Evolutionary conservation across 2,888 invertebrate genomes (phyloP).

Genomic region (Cerceris rybyensis): DNA sequence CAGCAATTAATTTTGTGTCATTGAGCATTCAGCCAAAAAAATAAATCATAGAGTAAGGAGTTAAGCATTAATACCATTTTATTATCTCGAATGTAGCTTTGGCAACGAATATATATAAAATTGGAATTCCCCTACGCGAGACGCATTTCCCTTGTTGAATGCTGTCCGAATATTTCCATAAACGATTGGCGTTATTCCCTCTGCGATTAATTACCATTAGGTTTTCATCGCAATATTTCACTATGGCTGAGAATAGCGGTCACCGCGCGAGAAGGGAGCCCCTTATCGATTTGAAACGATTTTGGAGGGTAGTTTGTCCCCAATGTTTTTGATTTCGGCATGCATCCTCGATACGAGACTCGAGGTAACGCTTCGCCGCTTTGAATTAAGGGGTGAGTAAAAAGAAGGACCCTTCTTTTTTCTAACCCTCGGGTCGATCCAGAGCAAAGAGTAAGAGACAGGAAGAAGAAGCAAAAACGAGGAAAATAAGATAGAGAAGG

Average conservation of each 20-base stretch:
- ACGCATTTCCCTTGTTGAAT: too few relatives aligned
- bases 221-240: constrained; percentile 15
- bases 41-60: too few relatives aligned
- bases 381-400: constrained; percentile 75
- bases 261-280: constrained; percentile 50
- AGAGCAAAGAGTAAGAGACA: constrained; percentile 22
- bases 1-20: too few relatives aligned
- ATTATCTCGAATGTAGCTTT: too few relatives aligned
- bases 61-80: too few relatives aligned
- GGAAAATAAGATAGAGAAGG: constrained; percentile 31
- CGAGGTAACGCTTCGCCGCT: constrained; percentile 76
- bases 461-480: constrained; percentile 32
- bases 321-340: constrained; percentile 76
- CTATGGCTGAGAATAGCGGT: constrained; percentile 25
- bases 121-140: too few relatives aligned
- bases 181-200: too few relatives aligned
- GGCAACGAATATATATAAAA: too few relatives aligned
- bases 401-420: constrained; percentile 44
- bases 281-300: constrained; percentile 78
- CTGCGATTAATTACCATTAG: constrained; percentile 23
- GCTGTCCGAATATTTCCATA: too few relatives aligned
- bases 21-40: too few relatives aligned
- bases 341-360: constrained; percentile 60
- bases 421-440: constrained; percentile 45
- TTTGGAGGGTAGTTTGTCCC: constrained; percentile 76